Conservation (phyloP, 2,113 vertebrate genomes). For the Mirza zaza region DNA sequence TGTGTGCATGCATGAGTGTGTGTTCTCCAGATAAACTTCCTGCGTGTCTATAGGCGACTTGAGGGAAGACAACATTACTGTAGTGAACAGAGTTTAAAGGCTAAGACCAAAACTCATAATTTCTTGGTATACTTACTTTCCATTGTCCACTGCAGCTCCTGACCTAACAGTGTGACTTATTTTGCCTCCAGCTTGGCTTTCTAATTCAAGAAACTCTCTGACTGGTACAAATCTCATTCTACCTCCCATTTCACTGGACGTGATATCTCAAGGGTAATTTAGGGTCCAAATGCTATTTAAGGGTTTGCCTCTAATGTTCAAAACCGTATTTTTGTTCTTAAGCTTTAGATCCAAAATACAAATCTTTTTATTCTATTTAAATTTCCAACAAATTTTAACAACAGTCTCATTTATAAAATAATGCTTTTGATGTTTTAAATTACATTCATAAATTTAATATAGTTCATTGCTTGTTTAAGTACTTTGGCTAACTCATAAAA, state of each 20-base stretch:
- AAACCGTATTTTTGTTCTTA: background rate
- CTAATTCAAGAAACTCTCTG: background rate
- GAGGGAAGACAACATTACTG: background rate
- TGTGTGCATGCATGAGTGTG: background rate
- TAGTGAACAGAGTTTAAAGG: background rate
- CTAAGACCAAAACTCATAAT: background rate
- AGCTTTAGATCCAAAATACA: background rate
- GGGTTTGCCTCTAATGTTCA: background rate
- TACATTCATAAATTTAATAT: constrained; percentile 50
- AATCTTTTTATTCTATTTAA: constrained; percentile 30
- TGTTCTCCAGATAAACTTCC: background rate
- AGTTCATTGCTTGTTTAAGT: constrained; percentile 43
- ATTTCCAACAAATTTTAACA: constrained; percentile 17
- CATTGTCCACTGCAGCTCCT: background rate
- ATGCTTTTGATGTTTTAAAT: constrained; percentile 5
- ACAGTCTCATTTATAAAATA: background rate
- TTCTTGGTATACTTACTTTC: background rate
- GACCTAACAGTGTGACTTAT: background rate
- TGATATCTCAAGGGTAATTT: background rate
- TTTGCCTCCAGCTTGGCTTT: background rate
- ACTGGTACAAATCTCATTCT: background rate
- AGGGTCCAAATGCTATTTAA: background rate
- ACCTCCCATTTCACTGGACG: background rate
- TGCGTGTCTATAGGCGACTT: background rate
- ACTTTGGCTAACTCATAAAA: constrained; percentile 31